Evolutionary conservation across 2,888 invertebrate genomes (phyloP).

Genomic region (Nephrotoma guestfalica): DNA sequence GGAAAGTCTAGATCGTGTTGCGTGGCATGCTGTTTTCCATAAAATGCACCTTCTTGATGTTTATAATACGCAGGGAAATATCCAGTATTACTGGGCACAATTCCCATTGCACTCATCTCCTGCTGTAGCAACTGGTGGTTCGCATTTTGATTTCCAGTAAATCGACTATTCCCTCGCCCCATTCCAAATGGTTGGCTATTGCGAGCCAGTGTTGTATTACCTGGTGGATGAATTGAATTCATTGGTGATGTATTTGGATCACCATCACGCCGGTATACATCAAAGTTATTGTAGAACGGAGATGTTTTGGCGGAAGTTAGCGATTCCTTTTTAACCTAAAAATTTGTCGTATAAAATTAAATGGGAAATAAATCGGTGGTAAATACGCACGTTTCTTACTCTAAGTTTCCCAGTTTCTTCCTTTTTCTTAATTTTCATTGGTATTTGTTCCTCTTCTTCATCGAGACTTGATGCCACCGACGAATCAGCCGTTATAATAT

Average conservation of each 20-base stretch:
- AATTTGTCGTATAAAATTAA: not conserved
- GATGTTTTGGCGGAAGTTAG: conserved; percentile 30
- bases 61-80: conserved; percentile 27
- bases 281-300: conserved; percentile 26
- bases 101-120: not conserved
- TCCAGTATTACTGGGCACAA: conserved; percentile 16
- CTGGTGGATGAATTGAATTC: conserved; percentile 7
- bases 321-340: conserved; percentile 10
- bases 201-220: not conserved
- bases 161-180: not conserved
- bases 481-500: conserved; percentile 38
- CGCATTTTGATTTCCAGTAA: not conserved
- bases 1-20: conserved; percentile 10
- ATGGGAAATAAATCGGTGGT: too few species aligned
- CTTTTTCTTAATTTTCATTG: conserved; percentile 32
- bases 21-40: conserved; percentile 10
- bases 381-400: not conserved
- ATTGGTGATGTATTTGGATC: conserved; percentile 11
- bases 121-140: not conserved
- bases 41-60: conserved; percentile 14
- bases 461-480: conserved; percentile 34
- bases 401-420: conserved; percentile 17
- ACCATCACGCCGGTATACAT: conserved; percentile 17
- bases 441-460: conserved; percentile 29
- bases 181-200: conserved; percentile 7